A percentile compares a stretch with the other conserved stretches of the same genome.
Evolutionary conservation across 2,888 invertebrate species (phyloP).

Genomic region (Hylaea fasciaria): DNA sequence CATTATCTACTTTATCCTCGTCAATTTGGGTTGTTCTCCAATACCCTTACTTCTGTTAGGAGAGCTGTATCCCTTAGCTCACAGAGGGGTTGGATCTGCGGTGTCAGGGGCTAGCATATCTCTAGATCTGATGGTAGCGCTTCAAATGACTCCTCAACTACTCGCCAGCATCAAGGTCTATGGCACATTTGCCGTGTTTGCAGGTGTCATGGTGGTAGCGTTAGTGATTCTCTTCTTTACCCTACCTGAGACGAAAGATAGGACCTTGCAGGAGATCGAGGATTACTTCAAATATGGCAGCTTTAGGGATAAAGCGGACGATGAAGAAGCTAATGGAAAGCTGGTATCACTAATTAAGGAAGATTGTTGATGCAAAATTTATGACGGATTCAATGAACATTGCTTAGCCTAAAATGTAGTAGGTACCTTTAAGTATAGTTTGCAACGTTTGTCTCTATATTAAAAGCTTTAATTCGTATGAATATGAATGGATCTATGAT

Average conservation of each 20-base stretch:
- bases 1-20: constrained; percentile 56
- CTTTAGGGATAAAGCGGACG: constrained; percentile 44
- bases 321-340: constrained; percentile 41
- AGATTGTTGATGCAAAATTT: not conserved
- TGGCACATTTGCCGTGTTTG: constrained; percentile 65
- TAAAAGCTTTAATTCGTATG: no score
- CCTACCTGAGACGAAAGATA: constrained; percentile 54
- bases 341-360: not conserved
- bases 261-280: constrained; percentile 55
- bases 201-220: constrained; percentile 38
- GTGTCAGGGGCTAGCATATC: constrained; percentile 43
- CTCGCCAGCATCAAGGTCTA: constrained; percentile 53
- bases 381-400: not conserved
- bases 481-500: no score
- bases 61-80: constrained; percentile 66
- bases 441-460: no score
- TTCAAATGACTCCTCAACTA: constrained; percentile 55
- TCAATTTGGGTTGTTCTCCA: constrained; percentile 67
- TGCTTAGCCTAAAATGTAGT: no score
- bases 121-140: constrained; percentile 45
- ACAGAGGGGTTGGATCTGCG: constrained; percentile 31
- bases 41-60: constrained; percentile 67
- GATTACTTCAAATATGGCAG: constrained; percentile 48
- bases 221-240: constrained; percentile 47
- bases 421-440: no score